Evolutionary conservation across 23 tunicate genomes (phyloP).

Genomic region (Trididemnum clinides): DNA sequence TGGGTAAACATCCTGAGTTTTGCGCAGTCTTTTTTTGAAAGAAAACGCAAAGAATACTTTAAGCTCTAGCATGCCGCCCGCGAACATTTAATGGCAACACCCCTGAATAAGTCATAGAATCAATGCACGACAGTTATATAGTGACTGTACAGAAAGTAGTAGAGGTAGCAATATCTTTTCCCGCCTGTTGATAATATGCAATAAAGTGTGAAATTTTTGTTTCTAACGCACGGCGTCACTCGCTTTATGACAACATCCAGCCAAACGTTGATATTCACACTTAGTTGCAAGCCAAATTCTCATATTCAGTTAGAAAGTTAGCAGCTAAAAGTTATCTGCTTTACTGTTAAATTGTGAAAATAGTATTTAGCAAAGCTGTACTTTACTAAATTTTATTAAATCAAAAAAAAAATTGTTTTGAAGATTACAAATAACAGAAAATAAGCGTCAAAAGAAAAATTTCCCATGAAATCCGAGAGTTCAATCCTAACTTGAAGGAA

Average conservation of each 20-base stretch:
- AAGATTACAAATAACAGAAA: not conserved
- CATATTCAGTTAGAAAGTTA: slow-evolving; percentile 1
- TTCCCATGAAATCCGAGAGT: not conserved
- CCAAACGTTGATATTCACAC: not conserved
- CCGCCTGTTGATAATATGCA: not conserved
- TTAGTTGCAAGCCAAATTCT: not conserved
- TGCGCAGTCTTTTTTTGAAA: too few relatives aligned
- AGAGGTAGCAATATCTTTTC: not conserved
- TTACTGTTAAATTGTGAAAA: not conserved
- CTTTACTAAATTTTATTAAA: too few relatives aligned
- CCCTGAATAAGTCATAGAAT: not conserved
- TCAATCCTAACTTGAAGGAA: slow-evolving; percentile 10
- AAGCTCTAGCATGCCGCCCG: not conserved
- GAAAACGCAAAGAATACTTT: too few relatives aligned
- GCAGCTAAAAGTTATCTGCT: slow-evolving; percentile 5
- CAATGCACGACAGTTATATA: not conserved
- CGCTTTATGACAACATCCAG: slow-evolving; percentile 22
- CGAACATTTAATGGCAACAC: not conserved
- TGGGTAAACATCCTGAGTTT: too few relatives aligned
- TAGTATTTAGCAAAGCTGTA: not conserved
- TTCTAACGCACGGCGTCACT: not conserved
- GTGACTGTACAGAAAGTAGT: not conserved
- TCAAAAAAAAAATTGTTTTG: not conserved
- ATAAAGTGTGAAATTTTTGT: not conserved
- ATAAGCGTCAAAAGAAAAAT: slow-evolving; percentile 21